Evolutionary conservation across 2,888 invertebrate genomes (phyloP).

Genomic region (Abrostola triplasia): DNA sequence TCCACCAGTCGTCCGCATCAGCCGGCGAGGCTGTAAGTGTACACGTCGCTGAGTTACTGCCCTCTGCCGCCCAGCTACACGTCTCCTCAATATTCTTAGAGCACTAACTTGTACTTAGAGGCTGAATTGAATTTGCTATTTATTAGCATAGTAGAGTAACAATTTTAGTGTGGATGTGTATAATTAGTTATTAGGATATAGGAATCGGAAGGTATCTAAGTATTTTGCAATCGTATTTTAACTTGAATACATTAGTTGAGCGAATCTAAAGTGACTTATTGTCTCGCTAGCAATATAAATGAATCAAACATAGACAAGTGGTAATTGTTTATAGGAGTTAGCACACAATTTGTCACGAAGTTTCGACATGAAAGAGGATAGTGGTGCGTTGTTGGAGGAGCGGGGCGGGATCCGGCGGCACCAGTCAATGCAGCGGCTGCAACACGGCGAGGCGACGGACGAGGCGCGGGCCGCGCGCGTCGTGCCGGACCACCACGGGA

Average conservation of each 20-base stretch:
- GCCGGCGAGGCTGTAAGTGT: conserved; percentile 50
- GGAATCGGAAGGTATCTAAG: conserved; percentile 65
- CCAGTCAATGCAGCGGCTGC: conserved; percentile 93
- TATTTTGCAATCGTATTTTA: conserved; percentile 32
- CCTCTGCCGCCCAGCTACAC: conserved; percentile 86
- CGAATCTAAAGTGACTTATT: conserved; percentile 45
- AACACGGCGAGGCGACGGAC: conserved; percentile 86
- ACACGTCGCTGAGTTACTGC: conserved; percentile 72
- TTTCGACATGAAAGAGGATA: conserved; percentile 96
- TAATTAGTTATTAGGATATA: conserved; percentile 73
- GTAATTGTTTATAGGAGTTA: conserved; percentile 90
- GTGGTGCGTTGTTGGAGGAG: conserved; percentile 91
- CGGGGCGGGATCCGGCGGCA: conserved; percentile 91
- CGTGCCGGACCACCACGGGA: conserved; percentile 95
- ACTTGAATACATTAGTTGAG: conserved; percentile 28
- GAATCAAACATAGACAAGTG: conserved; percentile 27
- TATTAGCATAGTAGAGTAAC: conserved; percentile 82
- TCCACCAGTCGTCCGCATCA: conserved; percentile 42
- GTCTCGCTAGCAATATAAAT: conserved; percentile 31
- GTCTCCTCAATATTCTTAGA: conserved; percentile 78
- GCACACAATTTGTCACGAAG: conserved; percentile 95
- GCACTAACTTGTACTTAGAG: conserved; percentile 84
- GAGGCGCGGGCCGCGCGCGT: conserved; percentile 89
- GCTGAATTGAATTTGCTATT: conserved; percentile 83
- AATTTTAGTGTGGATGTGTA: conserved; percentile 83